These are phyloP conservation scores for Spinus olivaceus DNA, from an alignment of 2,797 vertebrate genomes.

Conservation along the genomic window DNA sequence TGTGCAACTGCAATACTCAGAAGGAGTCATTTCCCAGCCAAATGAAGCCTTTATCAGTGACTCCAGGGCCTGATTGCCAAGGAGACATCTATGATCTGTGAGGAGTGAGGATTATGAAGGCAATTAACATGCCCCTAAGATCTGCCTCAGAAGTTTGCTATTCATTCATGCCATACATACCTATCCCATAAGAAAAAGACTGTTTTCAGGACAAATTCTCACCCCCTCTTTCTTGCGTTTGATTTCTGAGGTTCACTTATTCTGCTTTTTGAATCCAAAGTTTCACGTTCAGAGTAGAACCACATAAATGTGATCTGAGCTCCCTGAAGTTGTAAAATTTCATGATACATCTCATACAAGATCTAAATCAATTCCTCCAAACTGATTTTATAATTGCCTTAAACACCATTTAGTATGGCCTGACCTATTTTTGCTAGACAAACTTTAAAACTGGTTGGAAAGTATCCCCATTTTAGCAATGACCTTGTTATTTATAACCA, in stretches of 20 bases:
- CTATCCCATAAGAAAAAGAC: background rate
- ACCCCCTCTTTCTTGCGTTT: background rate
- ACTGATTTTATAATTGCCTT: background rate
- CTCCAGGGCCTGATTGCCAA: background rate
- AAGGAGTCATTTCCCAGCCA: background rate
- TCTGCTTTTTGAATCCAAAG: background rate
- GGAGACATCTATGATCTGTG: background rate
- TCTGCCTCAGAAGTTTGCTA: rapidly evolving
- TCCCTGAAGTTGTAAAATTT: background rate
- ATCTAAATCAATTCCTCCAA: background rate
- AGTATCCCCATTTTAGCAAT: background rate
- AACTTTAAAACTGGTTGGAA: background rate
- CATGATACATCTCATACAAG: background rate
- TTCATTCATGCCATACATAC: background rate
- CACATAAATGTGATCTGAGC: background rate
- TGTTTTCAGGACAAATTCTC: background rate
- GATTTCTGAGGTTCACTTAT: background rate
- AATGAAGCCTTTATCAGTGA: background rate
- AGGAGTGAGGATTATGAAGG: background rate
- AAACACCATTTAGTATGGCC: background rate
- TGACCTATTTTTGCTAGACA: slow-evolving; percentile 9
- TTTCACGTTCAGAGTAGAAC: background rate
- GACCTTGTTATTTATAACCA: slow-evolving; percentile 19
- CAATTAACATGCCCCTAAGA: background rate
- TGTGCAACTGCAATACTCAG: background rate